Evolutionary conservation across 1,140 invertebrate species (phyloP).

Genomic region (Sesamia nonagrioides): DNA sequence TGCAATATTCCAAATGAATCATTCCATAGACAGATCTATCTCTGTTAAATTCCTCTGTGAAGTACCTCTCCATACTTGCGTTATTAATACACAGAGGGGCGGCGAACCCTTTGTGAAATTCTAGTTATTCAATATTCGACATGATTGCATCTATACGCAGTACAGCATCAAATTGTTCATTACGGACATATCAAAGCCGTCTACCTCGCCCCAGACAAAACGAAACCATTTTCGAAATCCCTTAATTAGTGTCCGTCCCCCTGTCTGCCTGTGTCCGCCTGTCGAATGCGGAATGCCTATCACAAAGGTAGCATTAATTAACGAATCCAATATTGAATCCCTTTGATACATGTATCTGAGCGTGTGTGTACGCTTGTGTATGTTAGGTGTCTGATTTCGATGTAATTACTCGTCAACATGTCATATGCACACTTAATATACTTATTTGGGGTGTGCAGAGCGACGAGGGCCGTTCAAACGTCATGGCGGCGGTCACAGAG

Average conservation of each 20-base stretch:
- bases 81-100: slow-evolving; percentile 41
- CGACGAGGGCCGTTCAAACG: slow-evolving; percentile 43
- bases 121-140: slow-evolving; percentile 39
- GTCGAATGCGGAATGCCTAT: slow-evolving; percentile 48
- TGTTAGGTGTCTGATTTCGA: slow-evolving; percentile 40
- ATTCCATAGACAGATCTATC: background rate
- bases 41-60: slow-evolving; percentile 23
- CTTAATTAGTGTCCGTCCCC: slow-evolving; percentile 38
- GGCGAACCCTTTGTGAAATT: slow-evolving; percentile 39
- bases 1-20: slow-evolving; percentile 19
- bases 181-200: slow-evolving; percentile 37
- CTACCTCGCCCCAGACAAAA: slow-evolving; percentile 27
- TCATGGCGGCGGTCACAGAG: slow-evolving; percentile 29
- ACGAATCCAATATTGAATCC: slow-evolving; percentile 49
- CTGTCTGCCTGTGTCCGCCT: slow-evolving; percentile 38
- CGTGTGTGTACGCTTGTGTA: background rate
- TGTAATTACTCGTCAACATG: slow-evolving; percentile 48
- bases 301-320: slow-evolving; percentile 50
- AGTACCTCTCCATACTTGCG: slow-evolving; percentile 30
- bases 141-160: slow-evolving; percentile 31
- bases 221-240: slow-evolving; percentile 43
- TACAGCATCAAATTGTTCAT: slow-evolving; percentile 43
- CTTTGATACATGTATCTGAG: slow-evolving; percentile 31
- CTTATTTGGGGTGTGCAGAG: slow-evolving; percentile 46
- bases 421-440: slow-evolving; percentile 45